These are phyloP conservation scores for Tipula helvola DNA, from an alignment of 2,888 invertebrate genomes.

Conservation along the genomic window DNA sequence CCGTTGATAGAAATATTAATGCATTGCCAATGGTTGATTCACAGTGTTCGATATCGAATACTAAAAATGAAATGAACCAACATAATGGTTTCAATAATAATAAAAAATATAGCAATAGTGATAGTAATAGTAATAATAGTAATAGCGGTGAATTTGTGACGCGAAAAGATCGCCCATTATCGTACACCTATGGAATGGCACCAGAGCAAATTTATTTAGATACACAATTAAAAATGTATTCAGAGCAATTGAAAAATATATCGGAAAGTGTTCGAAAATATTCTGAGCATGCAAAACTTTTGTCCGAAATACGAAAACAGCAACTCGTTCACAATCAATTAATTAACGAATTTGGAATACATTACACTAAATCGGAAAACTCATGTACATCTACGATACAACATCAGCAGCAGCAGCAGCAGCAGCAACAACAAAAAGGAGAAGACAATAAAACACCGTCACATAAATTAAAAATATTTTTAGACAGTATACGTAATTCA, in stretches of 20 bases:
- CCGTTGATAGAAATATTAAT: slow-evolving; percentile 11
- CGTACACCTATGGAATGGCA: slow-evolving; percentile 29
- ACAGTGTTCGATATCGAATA: too few species aligned
- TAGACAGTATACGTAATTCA: slow-evolving; percentile 34
- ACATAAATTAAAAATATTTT: slow-evolving; percentile 29
- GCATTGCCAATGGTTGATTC: slow-evolving; percentile 13
- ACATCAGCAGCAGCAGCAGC: too few species aligned
- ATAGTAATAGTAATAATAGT: slow-evolving; percentile 13
- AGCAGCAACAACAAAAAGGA: slow-evolving; percentile 16
- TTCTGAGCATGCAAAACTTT: slow-evolving; percentile 33
- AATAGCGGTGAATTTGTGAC: slow-evolving; percentile 17
- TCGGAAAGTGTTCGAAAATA: slow-evolving; percentile 36
- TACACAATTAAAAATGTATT: slow-evolving; percentile 33
- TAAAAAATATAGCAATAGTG: slow-evolving; percentile 11
- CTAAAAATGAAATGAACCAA: neutral
- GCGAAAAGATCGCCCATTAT: slow-evolving; percentile 28
- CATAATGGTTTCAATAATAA: neutral
- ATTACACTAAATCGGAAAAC: neutral
- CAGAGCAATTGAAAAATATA: slow-evolving; percentile 33
- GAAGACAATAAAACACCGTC: slow-evolving; percentile 32
- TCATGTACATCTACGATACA: neutral
- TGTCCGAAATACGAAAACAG: slow-evolving; percentile 33
- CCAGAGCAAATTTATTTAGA: slow-evolving; percentile 35
- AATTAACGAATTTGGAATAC: slow-evolving; percentile 23
- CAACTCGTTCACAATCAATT: slow-evolving; percentile 24